Percentiles rank a stretch among this genome's conserved stretches.
These are phyloP conservation scores for Dissostichus mawsoni DNA, from an alignment of 2,113 vertebrate genomes.

Conservation along the genomic window DNA sequence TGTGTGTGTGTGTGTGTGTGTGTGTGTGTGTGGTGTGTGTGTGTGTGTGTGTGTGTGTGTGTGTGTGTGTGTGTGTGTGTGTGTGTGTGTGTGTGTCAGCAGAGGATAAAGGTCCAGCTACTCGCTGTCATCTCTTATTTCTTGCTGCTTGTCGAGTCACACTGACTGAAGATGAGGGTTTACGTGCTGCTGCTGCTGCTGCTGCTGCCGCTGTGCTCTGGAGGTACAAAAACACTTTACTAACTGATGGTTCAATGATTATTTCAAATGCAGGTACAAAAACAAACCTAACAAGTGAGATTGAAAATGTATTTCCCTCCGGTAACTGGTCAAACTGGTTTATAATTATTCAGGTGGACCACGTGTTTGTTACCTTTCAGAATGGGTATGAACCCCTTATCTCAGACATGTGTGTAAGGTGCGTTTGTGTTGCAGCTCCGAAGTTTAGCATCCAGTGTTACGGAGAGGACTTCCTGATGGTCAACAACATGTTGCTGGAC, in stretches of 20 bases:
- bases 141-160: background rate
- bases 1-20: too few relatives aligned
- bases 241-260: background rate
- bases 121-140: background rate
- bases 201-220: slow-evolving; percentile 43
- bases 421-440: slow-evolving; percentile 33
- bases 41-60: too few relatives aligned
- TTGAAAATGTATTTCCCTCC: too few relatives aligned
- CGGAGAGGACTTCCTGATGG: slow-evolving; percentile 72
- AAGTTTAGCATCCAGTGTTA: slow-evolving; percentile 68
- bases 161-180: slow-evolving; percentile 39
- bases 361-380: too few relatives aligned
- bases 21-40: too few relatives aligned
- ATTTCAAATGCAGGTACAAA: background rate
- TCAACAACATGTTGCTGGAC: slow-evolving; percentile 66
- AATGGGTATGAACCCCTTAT: background rate
- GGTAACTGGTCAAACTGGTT: too few relatives aligned
- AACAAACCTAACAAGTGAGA: too few relatives aligned
- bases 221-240: slow-evolving; percentile 30
- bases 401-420: background rate
- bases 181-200: slow-evolving; percentile 56
- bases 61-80: too few relatives aligned
- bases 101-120: slow-evolving; percentile 37
- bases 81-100: slow-evolving; percentile 18
- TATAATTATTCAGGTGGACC: too few relatives aligned